Base-by-base conservation (phyloP, 2,113 vertebrate species). In the Rhabdomys dilectus region DNA sequence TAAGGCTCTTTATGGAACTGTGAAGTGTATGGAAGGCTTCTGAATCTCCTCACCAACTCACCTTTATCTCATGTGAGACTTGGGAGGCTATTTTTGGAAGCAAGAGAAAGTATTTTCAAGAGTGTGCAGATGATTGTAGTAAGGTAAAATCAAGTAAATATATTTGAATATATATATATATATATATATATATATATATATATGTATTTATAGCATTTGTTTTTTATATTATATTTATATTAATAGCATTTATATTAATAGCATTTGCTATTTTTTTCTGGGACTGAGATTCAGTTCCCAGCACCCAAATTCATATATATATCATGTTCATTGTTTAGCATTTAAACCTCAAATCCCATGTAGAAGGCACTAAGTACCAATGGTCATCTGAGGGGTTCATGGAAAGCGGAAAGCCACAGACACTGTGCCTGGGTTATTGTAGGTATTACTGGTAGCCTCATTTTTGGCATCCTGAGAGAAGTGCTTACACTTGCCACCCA, bases 31-130 rank as follows among this genome's bases (percentile, higher is more conserved):
- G 26, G 12, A 56, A 76, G 3, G 94, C 62, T 11, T 12, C n/a
- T 85, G 12, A 48, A 5, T 48, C 91, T 92, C 60, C 34, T 48
- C 76, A 64, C n/a, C 16, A 8, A 8, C 22, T 60, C 34, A 62
- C 7, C 29, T 87, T 78, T n/a, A 62, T 87, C 95, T 92, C 86
- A 87, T 56, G 45, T 45, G 60, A 70, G 56, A 29, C 19, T 90
- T 34, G 78, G 19, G 42, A 70, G 51, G 29, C 36, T 78, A 58
- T 82, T 95, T 95, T 90, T 73, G 26, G 85, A 93, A 51, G 34
- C 17, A 62, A 48, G 56, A 72, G 93, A 31, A 13, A 62, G 72
- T 77, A 68, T 51, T 93, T 96, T 92, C 42, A 93, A 91, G 62
- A 76, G 48, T 24, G 78, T 13, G 51, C 56, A 94, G 64, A 78